Base-by-base conservation (phyloP, 2,888 invertebrate species). In the Mimas tiliae region DNA sequence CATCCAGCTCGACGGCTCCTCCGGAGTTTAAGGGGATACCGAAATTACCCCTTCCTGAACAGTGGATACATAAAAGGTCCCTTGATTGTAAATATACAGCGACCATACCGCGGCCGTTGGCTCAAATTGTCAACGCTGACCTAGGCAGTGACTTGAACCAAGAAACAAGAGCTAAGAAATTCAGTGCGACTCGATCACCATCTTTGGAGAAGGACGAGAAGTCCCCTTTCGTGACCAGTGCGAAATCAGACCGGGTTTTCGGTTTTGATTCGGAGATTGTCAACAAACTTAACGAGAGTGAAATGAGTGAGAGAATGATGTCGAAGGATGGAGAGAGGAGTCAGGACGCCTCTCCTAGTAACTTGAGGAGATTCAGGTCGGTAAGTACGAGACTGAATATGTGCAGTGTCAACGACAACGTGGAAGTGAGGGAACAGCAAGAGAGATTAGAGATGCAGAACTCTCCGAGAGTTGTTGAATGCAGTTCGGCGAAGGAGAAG, bases 161-260 rank as follows among this genome's bases (percentile, higher is more conserved):
- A 55, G 91, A 89, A 64, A 75, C 85, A 0, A 79, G 88, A n/a
- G 82, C 87, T 1, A 91, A 90, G 66, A 92, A 90, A 68, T 93
- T 76, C 70, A 93, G 94, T 65, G 93, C 90, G 0, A 93, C 94
- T 0, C 77, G 94, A 11, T 94, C 94, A 0, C 94, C 94, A 0
- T 94, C 94, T 0, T 74, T 94, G n/a, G 94, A 94, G 68, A 93
- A 93, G 72, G 94, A 94, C 90, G 94, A 94, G 2, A 93, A 91
- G 67, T 90, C 91, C 0, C 94, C 94, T 8, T 91, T 93, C 67
- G 69, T 87, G 12, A 71, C 72, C 27, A 85, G 85, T 68, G 88
- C 87, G 0, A 86, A 85, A 58, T 77, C 82, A 6, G 89, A 87
- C 47, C 86, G 85, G 62, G 91, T 92, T 8, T 94, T 94, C 71